Percentiles rank a stretch among this genome's conserved stretches.
phyloP scores from a whole-genome alignment of 2,113 vertebrate species.

The Gallinago media region DNA sequence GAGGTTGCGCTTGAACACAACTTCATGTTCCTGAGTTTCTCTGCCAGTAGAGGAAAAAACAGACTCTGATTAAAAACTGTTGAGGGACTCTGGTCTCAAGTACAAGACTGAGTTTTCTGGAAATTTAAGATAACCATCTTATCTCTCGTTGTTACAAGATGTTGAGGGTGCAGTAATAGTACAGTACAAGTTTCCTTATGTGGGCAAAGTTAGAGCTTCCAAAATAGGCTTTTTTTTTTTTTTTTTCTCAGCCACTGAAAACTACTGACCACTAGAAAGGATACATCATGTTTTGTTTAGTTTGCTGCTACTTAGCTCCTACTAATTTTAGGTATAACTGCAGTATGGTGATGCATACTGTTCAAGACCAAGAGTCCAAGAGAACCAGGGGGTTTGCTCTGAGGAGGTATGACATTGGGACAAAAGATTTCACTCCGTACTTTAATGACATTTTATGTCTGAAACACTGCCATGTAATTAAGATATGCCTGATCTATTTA shows the following conservation, averaged over 20 bases:
- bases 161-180: neutral
- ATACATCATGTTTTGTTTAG: neutral
- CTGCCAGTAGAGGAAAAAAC: neutral
- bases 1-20: neutral
- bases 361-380: neutral
- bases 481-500: neutral
- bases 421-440: neutral
- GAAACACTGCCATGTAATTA: neutral
- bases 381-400: neutral
- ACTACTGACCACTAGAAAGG: neutral
- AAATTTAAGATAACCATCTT: neutral
- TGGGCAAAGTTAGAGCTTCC: neutral
- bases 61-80: neutral
- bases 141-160: neutral
- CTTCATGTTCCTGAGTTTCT: neutral
- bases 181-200: neutral
- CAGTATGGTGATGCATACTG: neutral
- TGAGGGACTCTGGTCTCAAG: neutral
- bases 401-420: neutral
- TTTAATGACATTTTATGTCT: neutral
- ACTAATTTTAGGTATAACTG: neutral
- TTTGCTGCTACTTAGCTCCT: neutral
- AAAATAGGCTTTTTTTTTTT: accelerated
- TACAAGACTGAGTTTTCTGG: neutral
- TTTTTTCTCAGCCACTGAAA: neutral